These are phyloP conservation scores for Drosophila watanabei DNA, from an alignment of 1,140 invertebrate species.

Conservation along the genomic window DNA sequence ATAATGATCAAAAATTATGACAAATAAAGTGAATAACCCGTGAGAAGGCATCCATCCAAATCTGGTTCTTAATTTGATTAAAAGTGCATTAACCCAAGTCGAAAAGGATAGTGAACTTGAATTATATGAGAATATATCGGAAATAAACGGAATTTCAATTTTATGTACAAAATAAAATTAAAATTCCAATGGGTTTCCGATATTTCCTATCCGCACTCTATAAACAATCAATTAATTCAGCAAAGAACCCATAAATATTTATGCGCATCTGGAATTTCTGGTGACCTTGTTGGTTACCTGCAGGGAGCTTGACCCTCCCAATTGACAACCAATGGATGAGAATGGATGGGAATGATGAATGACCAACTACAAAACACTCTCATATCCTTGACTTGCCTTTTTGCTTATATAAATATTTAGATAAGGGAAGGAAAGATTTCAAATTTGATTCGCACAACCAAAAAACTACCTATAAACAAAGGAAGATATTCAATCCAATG, in stretches of 20 bases:
- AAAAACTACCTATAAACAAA: neutral
- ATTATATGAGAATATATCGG: no score
- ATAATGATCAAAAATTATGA: conserved; percentile 25
- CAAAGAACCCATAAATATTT: conserved; percentile 63
- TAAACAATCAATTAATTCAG: conserved; percentile 48
- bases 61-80: conserved; percentile 10
- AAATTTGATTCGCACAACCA: neutral
- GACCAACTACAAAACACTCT: conserved; percentile 9
- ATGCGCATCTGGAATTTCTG: conserved; percentile 35
- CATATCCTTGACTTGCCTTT: conserved; percentile 17
- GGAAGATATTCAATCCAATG: neutral
- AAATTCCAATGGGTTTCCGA: neutral
- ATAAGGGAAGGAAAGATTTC: neutral
- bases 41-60: no score
- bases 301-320: conserved; percentile 46
- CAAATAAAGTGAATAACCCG: conserved; percentile 37
- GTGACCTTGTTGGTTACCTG: conserved; percentile 52
- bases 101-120: neutral
- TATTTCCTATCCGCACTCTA: neutral
- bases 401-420: conserved; percentile 21
- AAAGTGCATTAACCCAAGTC: conserved; percentile 8
- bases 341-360: conserved; percentile 35
- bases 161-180: no score
- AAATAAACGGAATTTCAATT: no score
- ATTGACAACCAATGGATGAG: conserved; percentile 12